These are phyloP conservation scores for Halcyon malimbica DNA, from an alignment of 2,113 vertebrate species.

Conservation along the genomic window DNA sequence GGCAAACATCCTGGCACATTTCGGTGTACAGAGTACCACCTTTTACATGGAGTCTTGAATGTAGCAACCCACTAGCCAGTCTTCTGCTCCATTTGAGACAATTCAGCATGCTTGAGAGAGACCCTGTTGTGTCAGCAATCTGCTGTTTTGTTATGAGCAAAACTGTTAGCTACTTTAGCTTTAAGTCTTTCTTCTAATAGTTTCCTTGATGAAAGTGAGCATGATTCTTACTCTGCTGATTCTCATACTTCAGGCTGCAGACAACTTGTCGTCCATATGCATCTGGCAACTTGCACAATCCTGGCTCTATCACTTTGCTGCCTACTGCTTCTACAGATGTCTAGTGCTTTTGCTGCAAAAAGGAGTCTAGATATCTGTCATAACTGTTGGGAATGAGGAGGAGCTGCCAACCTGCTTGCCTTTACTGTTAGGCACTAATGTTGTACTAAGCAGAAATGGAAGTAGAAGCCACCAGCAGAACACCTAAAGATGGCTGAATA, in stretches of 20 bases:
- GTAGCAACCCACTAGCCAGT: not conserved
- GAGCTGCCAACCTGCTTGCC: constrained; percentile 9
- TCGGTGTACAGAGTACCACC: not conserved
- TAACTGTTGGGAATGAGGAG: not conserved
- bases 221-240: constrained; percentile 17
- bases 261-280: constrained; percentile 42
- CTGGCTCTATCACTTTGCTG: constrained; percentile 47
- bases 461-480: not conserved
- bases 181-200: constrained; percentile 23
- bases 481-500: not conserved
- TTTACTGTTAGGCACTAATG: not conserved
- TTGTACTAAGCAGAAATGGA: not conserved
- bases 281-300: constrained; percentile 30
- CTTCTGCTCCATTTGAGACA: constrained; percentile 63
- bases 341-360: constrained; percentile 27
- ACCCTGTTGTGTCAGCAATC: constrained; percentile 46
- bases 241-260: constrained; percentile 24
- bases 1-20: not conserved
- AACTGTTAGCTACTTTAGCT: constrained; percentile 36
- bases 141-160: constrained; percentile 55
- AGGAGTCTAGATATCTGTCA: not conserved
- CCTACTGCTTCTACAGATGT: constrained; percentile 65
- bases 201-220: constrained; percentile 33
- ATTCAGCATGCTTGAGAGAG: not conserved
- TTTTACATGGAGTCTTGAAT: not conserved